A percentile compares a stretch with the other conserved stretches of the same genome.
phyloP scores from a whole-genome alignment of 2,888 invertebrate species.

The Heliconius charithonia region DNA sequence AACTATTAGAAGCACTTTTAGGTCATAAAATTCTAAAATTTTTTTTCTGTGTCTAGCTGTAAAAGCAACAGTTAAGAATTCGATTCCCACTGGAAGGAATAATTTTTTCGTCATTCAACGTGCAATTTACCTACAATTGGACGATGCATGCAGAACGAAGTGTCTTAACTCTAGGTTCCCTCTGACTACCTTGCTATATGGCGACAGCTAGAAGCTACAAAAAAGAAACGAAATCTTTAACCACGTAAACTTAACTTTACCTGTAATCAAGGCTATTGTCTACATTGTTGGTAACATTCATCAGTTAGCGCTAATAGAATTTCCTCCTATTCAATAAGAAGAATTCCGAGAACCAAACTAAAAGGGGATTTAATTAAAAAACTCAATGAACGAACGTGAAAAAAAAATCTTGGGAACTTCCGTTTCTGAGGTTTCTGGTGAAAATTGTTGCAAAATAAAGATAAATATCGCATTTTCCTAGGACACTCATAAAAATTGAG shows the following conservation, averaged over 20 bases:
- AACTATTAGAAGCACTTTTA: no score
- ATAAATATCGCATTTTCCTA: not conserved
- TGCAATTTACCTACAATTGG: no score
- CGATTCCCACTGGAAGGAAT: no score
- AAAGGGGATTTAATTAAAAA: conserved; percentile 41
- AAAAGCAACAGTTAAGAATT: no score
- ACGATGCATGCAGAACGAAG: no score
- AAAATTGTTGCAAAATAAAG: not conserved
- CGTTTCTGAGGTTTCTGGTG: conserved; percentile 14
- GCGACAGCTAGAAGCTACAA: not conserved
- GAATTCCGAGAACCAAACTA: conserved; percentile 25
- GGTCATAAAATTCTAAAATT: no score
- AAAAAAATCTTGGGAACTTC: conserved; percentile 20
- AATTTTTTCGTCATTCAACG: no score
- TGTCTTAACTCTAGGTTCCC: no score
- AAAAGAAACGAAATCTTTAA: not conserved
- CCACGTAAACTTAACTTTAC: not conserved
- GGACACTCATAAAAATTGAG: no score
- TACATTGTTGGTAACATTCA: conserved; percentile 25
- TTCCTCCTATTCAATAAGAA: conserved; percentile 17
- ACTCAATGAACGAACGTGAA: conserved; percentile 29
- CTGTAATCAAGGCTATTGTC: conserved; percentile 18
- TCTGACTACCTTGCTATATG: no score
- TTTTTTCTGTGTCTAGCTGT: no score
- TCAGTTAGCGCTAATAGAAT: conserved; percentile 35